Evolutionary conservation across 2,113 vertebrate species (phyloP).

Genomic region (Mustelus asterias): DNA sequence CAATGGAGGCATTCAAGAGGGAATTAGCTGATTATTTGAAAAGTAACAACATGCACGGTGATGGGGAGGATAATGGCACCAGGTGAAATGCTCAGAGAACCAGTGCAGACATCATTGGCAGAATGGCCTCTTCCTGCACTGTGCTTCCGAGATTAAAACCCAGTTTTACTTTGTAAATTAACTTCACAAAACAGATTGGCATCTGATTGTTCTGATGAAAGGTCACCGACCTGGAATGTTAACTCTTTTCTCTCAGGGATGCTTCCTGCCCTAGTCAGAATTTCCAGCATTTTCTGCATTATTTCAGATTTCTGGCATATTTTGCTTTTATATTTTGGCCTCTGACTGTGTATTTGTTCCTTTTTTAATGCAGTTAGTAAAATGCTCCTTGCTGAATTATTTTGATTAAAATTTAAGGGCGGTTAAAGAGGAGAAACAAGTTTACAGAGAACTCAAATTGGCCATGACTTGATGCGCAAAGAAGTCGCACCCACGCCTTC

Average conservation of each 20-base stretch:
- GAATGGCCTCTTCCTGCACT: too few species aligned
- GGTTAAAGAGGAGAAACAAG: neutral
- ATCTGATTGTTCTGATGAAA: too few species aligned
- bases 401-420: neutral
- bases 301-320: neutral
- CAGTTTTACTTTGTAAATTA: neutral
- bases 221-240: too few species aligned
- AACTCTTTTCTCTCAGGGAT: neutral
- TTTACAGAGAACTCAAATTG: neutral
- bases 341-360: neutral
- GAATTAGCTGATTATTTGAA: too few species aligned
- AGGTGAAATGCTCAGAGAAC: too few species aligned
- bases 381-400: neutral
- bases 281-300: neutral
- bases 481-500: neutral
- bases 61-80: too few species aligned
- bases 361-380: neutral
- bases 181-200: too few species aligned
- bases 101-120: too few species aligned
- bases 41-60: too few species aligned
- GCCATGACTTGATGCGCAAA: neutral
- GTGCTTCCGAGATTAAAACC: too few species aligned
- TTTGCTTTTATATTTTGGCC: neutral
- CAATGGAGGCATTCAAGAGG: too few species aligned
- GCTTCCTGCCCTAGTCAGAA: too few species aligned